Conservation (phyloP, 2,797 vertebrate species). For the Eulemur rubriventer region DNA sequence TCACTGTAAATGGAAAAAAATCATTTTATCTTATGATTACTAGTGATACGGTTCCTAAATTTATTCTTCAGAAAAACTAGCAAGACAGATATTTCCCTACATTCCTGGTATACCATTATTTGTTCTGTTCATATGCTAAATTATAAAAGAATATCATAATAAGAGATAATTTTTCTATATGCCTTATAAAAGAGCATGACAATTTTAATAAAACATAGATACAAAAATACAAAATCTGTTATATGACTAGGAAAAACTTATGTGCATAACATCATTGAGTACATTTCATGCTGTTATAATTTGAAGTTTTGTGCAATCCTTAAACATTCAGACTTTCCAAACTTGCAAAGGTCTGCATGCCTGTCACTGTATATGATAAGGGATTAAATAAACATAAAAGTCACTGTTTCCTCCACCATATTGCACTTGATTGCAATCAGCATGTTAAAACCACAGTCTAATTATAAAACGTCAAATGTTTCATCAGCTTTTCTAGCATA, state of each 20-base stretch:
- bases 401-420: slow-evolving; percentile 5
- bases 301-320: not conserved
- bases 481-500: slow-evolving; percentile 32
- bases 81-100: not conserved
- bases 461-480: slow-evolving; percentile 65
- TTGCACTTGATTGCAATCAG: slow-evolving; percentile 75
- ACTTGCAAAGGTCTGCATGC: slow-evolving; percentile 16
- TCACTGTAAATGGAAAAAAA: not conserved
- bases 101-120: not conserved
- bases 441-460: slow-evolving; percentile 64
- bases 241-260: not conserved
- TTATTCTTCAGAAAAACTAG: not conserved
- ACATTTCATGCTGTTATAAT: not conserved
- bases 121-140: not conserved
- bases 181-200: not conserved
- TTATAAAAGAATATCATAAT: not conserved
- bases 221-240: not conserved
- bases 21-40: not conserved
- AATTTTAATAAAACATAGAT: not conserved
- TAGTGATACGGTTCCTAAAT: not conserved
- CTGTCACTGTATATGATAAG: not conserved
- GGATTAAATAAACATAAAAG: slow-evolving; percentile 56
- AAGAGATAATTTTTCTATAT: not conserved
- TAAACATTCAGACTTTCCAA: not conserved
- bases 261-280: not conserved